A percentile compares a stretch with the other conserved stretches of the same genome.
These are phyloP conservation scores for Oncorhynchus clarkii DNA, from an alignment of 2,113 vertebrate genomes.

Conservation along the genomic window DNA sequence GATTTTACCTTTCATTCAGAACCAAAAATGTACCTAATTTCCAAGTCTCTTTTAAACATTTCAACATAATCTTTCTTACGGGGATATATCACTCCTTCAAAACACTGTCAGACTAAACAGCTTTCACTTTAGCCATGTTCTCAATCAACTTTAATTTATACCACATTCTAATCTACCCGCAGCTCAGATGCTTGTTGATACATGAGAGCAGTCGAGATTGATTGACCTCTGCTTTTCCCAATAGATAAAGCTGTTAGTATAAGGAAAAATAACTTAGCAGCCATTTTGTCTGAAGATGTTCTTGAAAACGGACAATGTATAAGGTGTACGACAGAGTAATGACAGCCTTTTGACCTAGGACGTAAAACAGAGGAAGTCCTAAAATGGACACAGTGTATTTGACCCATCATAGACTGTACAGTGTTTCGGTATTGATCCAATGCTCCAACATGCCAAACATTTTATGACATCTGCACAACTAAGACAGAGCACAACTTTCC, in stretches of 20 bases:
- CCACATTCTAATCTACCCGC: not conserved
- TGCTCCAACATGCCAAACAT: too few relatives aligned
- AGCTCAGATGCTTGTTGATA: not conserved
- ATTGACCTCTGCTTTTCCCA: not conserved
- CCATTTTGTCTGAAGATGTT: not conserved
- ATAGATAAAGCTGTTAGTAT: not conserved
- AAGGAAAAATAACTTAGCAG: not conserved
- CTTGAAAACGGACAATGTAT: too few relatives aligned
- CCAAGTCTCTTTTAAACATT: too few relatives aligned
- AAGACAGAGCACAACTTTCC: not conserved
- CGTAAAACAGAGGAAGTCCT: not conserved
- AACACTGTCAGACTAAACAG: not conserved
- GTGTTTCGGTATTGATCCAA: too few relatives aligned
- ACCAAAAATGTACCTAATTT: too few relatives aligned
- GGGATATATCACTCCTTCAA: not conserved
- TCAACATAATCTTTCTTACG: too few relatives aligned
- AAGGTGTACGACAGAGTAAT: too few relatives aligned
- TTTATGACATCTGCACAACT: too few relatives aligned
- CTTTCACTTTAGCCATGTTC: not conserved
- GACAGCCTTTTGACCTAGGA: too few relatives aligned
- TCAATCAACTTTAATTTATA: too few relatives aligned
- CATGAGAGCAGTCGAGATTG: not conserved
- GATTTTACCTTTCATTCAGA: too few relatives aligned
- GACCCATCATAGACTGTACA: too few relatives aligned
- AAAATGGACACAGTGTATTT: not conserved